Evolutionary conservation across 2,888 invertebrate species (phyloP), one percentile per base, ranked within the genome.

Genomic region (Caenorhabditis uteleia): DNA sequence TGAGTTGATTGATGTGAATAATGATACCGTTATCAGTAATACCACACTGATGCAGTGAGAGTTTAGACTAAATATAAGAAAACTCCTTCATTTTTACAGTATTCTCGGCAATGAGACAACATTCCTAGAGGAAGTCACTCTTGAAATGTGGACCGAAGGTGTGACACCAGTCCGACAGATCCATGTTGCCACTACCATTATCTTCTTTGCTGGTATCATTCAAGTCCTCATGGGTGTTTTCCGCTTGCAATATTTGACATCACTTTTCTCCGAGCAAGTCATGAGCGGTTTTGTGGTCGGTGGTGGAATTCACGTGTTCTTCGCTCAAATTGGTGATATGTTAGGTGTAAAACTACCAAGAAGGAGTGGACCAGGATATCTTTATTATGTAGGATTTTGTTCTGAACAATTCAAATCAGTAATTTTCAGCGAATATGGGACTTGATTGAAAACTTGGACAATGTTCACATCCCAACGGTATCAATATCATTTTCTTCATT

Each of bases 231-330:
- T 81, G 75, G 81, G 80, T 21, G 66, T 81, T 1, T 74, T 79
- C 20, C 79, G 77, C 2, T 55, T 77, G 7, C 80, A 81, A 38
- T 78, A 78, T 56, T 50, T 81, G 23, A 74, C 78, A 6, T 80
- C 79, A 40, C 74, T 79, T 40, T 77, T 81, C 48, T 82, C 80
- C 2, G 81, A 81, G 29, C 81, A 81, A 66, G 75, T 75, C 0
- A 81, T 81, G 80, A 72, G 74, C 8, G 81, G 81, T 2, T 81
- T 81, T 60, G 73, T 81, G 14, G 79, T 81, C 18, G 81, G 80
- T n/a, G 81, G 81, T 18, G 77, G 76, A 23, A 74, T 82, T 18
- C 81, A 81, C 43, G 81, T 81, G 0, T 78, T 81, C 50, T 80
- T 81, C 44, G 77, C 81, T 12, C 81, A 81, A 51, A 74, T 82